These are phyloP conservation scores for Paralichthys olivaceus DNA, from an alignment of 2,113 vertebrate genomes.

Conservation along the genomic window DNA sequence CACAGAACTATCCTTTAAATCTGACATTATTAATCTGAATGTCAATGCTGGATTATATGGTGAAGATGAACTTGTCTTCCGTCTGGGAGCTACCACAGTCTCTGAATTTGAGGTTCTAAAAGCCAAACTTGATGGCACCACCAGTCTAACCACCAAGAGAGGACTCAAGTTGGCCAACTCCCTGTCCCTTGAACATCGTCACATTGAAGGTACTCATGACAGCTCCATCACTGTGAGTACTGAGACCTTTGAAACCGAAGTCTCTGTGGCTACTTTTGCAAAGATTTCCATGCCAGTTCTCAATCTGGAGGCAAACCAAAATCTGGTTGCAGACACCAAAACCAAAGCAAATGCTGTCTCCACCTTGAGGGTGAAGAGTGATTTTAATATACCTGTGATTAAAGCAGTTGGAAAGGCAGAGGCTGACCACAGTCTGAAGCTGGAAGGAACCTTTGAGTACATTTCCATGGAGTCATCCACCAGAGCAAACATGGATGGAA, in stretches of 20 bases:
- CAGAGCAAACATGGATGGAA: constrained; percentile 82
- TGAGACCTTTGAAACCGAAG: constrained; percentile 80
- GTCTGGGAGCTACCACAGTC: not conserved
- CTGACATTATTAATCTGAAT: not conserved
- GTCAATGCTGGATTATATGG: not conserved
- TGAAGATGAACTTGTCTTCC: not conserved
- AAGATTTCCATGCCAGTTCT: constrained; percentile 81
- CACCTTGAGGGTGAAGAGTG: constrained; percentile 81
- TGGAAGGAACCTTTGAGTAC: constrained; percentile 84
- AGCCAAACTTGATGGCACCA: constrained; percentile 90
- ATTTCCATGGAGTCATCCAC: constrained; percentile 85
- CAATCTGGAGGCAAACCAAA: constrained; percentile 85
- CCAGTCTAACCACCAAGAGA: constrained; percentile 87
- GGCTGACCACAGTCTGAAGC: constrained; percentile 80
- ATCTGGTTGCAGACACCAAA: constrained; percentile 86
- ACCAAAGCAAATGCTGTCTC: constrained; percentile 83
- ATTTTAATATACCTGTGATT: constrained; percentile 79
- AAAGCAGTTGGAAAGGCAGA: constrained; percentile 81
- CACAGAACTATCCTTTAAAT: not conserved
- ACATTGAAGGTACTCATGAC: constrained; percentile 87
- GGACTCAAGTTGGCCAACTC: constrained; percentile 90
- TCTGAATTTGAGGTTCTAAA: constrained; percentile 46
- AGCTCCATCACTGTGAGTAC: constrained; percentile 85
- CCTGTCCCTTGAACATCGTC: constrained; percentile 85
- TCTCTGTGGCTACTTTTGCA: constrained; percentile 79